These are phyloP conservation scores for Xiphophorus maculatus DNA, from an alignment of 2,113 vertebrate species.

Conservation along the genomic window DNA sequence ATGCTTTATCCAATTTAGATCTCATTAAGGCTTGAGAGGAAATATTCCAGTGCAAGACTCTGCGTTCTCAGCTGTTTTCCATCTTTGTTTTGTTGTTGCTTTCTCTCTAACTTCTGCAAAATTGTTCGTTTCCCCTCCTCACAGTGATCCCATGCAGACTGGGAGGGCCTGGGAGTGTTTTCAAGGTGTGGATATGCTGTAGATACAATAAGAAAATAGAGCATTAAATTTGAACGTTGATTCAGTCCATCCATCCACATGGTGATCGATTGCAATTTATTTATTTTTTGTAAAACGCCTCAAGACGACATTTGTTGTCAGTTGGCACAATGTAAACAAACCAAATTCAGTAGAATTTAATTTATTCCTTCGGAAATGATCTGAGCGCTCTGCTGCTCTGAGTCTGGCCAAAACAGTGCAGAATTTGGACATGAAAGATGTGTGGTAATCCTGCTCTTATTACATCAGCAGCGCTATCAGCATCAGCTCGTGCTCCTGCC, in stretches of 20 bases:
- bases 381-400: background rate
- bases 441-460: background rate
- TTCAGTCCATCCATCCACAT: too few species aligned
- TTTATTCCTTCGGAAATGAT: too few species aligned
- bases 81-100: constrained; percentile 30
- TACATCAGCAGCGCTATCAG: constrained; percentile 21
- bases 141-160: background rate
- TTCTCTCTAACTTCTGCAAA: constrained; percentile 16
- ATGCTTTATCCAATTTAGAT: constrained; percentile 78
- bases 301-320: too few species aligned
- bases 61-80: constrained; percentile 43
- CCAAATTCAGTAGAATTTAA: too few species aligned
- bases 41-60: constrained; percentile 48
- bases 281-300: too few species aligned
- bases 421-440: background rate
- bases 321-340: too few species aligned
- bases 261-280: too few species aligned
- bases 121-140: constrained; percentile 14
- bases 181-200: too few species aligned
- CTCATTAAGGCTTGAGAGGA: constrained; percentile 73
- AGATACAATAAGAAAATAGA: too few species aligned
- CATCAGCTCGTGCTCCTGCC: constrained; percentile 24
- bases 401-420: background rate
- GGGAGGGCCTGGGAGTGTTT: too few species aligned
- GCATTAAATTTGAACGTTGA: too few species aligned